Conservation (phyloP, 2,797 vertebrate genomes). For the Semaprochilodus insignis region DNA sequence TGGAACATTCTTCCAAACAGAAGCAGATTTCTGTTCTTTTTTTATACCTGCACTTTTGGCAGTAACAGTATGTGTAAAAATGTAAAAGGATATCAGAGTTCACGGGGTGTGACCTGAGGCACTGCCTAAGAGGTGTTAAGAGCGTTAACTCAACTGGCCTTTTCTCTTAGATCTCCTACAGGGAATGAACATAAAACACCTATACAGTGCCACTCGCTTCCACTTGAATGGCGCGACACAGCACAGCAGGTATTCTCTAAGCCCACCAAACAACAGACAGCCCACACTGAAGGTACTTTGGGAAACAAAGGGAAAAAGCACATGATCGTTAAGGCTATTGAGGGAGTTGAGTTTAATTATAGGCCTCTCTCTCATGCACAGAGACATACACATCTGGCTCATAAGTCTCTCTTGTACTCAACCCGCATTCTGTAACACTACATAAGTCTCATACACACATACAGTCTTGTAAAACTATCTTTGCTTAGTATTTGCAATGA, state of each 20-base stretch:
- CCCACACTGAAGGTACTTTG: conserved; percentile 20
- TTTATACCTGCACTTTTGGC: conserved; percentile 39
- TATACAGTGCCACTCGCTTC: conserved; percentile 40
- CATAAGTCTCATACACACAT: neutral
- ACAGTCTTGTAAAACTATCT: neutral
- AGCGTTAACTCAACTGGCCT: conserved; percentile 27
- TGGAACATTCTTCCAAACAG: conserved; percentile 48
- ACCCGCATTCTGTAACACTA: conserved; percentile 34
- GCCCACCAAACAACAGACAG: conserved; percentile 43
- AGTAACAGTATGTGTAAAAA: conserved; percentile 38
- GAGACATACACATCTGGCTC: conserved; percentile 61
- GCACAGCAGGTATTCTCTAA: conserved; percentile 40
- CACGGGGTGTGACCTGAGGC: conserved; percentile 30
- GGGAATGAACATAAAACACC: conserved; percentile 51
- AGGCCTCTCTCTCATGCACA: conserved; percentile 47
- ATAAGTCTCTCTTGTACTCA: conserved; percentile 37
- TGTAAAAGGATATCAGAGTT: conserved; percentile 47
- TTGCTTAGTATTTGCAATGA: neutral
- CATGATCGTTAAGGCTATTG: conserved; percentile 41
- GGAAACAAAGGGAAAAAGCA: conserved; percentile 44
- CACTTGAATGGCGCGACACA: conserved; percentile 35
- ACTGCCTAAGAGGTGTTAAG: conserved; percentile 43
- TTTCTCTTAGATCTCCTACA: conserved; percentile 45
- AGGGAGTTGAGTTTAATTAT: conserved; percentile 54
- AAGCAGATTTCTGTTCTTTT: conserved; percentile 33